Evolutionary conservation across 2,113 vertebrate genomes (phyloP).

Genomic region (Anoura caudifer): DNA sequence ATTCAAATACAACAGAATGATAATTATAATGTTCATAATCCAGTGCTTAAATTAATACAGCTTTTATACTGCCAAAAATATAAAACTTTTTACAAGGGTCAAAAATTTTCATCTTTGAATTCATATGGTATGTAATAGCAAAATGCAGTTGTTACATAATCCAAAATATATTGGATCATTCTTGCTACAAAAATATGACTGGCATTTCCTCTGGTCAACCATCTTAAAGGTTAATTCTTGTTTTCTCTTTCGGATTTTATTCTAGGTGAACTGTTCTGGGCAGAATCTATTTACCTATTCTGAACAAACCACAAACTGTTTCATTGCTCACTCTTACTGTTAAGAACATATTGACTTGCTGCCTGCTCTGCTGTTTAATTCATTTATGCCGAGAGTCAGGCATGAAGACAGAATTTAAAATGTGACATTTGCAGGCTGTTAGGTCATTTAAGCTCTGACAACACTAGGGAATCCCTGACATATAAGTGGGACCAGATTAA

Average conservation of each 20-base stretch:
- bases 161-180: slow-evolving; percentile 71
- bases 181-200: slow-evolving; percentile 79
- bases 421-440: slow-evolving; percentile 86
- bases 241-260: slow-evolving; percentile 77
- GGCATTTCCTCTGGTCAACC: slow-evolving; percentile 78
- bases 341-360: slow-evolving; percentile 85
- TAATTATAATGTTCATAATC: slow-evolving; percentile 10
- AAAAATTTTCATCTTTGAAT: slow-evolving; percentile 55
- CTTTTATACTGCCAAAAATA: neutral
- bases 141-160: slow-evolving; percentile 67
- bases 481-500: slow-evolving; percentile 81
- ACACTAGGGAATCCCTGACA: slow-evolving; percentile 83
- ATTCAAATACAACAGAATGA: neutral
- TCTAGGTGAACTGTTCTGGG: slow-evolving; percentile 73
- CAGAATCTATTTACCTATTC: slow-evolving; percentile 83
- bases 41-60: slow-evolving; percentile 24
- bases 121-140: slow-evolving; percentile 24
- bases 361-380: slow-evolving; percentile 86
- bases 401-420: slow-evolving; percentile 87
- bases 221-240: slow-evolving; percentile 83
- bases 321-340: slow-evolving; percentile 80
- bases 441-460: slow-evolving; percentile 84
- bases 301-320: slow-evolving; percentile 79
- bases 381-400: slow-evolving; percentile 84
- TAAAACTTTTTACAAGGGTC: neutral